Evolutionary conservation across 92 coral and sea anemone species (phyloP), one percentile per base, ranked within the genome.

Genomic region (Virgularia gustaviana): DNA sequence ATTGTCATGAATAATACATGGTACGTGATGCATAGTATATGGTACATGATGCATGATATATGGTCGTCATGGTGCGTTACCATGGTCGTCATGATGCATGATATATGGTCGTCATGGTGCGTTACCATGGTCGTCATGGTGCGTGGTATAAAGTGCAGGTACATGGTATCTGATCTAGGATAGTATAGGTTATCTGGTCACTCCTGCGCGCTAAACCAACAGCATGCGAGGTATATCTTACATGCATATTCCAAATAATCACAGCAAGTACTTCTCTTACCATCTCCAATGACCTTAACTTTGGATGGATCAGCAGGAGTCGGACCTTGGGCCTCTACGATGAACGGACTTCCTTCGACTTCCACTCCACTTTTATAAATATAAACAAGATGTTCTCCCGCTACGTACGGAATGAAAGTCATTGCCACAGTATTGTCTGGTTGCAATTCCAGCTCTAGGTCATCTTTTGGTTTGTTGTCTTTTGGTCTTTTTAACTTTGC

Each of bases 221-320:
- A 2, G 2, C 27, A 24, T 12, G 66, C 9, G 37, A 60, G 22
- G 2, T 27, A 60, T 32, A 60, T 28, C 28, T 2, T 12, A 36
- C 22, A 58, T 7, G 32, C 7, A 2, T n/a, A 23, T 2, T 31
- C 10, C 65, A 27, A 22, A 22, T 31, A 11, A 27, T 23, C 12
- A 2, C 31, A 6, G 9, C 31, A 13, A 53, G 0, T 0, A 27
- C 25, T 11, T 16, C 15, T 67, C 90, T 81, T 52, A 94, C 99
- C 99, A 18, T 89, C 85, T 43, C 99, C 99, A 58, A 83, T 67
- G 27, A 88, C 90, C 42, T 85, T 86, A 36, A 94, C 99, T 73
- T 94, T 94, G 70, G 90, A 84, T 3, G 99, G 95, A 81, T 94
- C 90, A 25, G 99, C 96, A 27, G 99, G 99, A 36, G 96, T 96